Conservation (phyloP, 2,888 invertebrate genomes). For the Tipula confusa region DNA sequence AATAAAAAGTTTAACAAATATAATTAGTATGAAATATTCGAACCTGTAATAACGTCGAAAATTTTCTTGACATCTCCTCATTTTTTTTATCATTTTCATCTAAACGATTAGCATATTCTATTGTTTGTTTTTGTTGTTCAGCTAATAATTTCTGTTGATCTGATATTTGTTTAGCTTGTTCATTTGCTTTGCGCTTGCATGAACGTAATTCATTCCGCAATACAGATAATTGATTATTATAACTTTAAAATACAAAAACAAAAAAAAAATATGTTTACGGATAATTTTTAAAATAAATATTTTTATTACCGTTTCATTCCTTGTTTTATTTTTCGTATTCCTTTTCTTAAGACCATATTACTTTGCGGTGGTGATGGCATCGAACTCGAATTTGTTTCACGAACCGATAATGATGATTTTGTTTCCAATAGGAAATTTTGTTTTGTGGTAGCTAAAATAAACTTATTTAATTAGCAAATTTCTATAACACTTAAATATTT, state of each 20-base stretch:
- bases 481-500: not conserved
- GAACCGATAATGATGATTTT: conserved; percentile 38
- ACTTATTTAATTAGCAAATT: conserved; percentile 37
- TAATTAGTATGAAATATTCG: not conserved
- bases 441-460: conserved; percentile 41
- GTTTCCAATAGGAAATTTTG: conserved; percentile 42
- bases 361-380: conserved; percentile 70
- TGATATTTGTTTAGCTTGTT: conserved; percentile 79
- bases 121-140: conserved; percentile 69
- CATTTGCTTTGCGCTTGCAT: conserved; percentile 76
- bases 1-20: not conserved
- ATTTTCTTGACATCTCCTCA: conserved; percentile 83
- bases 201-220: conserved; percentile 72
- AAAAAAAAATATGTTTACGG: not conserved
- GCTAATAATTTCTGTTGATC: conserved; percentile 70
- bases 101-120: conserved; percentile 77
- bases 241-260: not conserved
- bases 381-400: conserved; percentile 44
- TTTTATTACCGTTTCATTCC: conserved; percentile 68
- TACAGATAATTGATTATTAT: conserved; percentile 68
- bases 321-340: conserved; percentile 82
- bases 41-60: conserved; percentile 79
- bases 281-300: not conserved
- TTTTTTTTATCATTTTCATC: conserved; percentile 89
- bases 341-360: conserved; percentile 79